A percentile compares a stretch with the other conserved stretches of the same genome.
phyloP scores from a whole-genome alignment of 2,888 invertebrate genomes.

The Parapristionchus giblindavisi region DNA sequence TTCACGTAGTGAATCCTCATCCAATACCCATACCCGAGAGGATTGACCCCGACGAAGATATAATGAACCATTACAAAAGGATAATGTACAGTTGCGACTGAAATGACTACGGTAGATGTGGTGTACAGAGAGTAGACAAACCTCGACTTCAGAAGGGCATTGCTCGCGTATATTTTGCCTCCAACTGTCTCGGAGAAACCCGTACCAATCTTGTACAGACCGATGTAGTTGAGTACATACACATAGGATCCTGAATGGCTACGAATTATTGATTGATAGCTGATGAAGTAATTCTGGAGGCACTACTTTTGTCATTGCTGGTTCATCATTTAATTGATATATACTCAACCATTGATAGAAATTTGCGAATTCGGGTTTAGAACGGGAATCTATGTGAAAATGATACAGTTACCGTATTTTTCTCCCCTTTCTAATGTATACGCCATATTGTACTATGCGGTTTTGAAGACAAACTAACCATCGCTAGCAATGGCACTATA shows the following conservation, averaged over 20 bases:
- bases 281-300: too few species aligned
- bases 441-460: background rate
- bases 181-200: constrained; percentile 91
- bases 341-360: too few species aligned
- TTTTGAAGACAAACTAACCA: constrained; percentile 38
- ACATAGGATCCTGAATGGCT: constrained; percentile 79
- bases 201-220: constrained; percentile 90
- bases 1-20: constrained; percentile 61
- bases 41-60: constrained; percentile 66
- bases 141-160: constrained; percentile 78
- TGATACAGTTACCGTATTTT: too few species aligned
- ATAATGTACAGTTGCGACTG: constrained; percentile 60
- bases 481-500: constrained; percentile 76
- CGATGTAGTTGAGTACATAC: constrained; percentile 83
- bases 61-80: constrained; percentile 63
- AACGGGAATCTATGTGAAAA: too few species aligned
- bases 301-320: too few species aligned
- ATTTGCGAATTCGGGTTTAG: too few species aligned
- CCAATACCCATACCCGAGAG: constrained; percentile 65
- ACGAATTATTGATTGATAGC: background rate
- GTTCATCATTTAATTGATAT: too few species aligned
- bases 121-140: constrained; percentile 17
- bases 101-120: constrained; percentile 32
- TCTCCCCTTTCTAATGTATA: too few species aligned
- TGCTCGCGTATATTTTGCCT: constrained; percentile 85